Base-by-base conservation (phyloP, 2,888 invertebrate species). In the Phrixothrix hirtus region DNA sequence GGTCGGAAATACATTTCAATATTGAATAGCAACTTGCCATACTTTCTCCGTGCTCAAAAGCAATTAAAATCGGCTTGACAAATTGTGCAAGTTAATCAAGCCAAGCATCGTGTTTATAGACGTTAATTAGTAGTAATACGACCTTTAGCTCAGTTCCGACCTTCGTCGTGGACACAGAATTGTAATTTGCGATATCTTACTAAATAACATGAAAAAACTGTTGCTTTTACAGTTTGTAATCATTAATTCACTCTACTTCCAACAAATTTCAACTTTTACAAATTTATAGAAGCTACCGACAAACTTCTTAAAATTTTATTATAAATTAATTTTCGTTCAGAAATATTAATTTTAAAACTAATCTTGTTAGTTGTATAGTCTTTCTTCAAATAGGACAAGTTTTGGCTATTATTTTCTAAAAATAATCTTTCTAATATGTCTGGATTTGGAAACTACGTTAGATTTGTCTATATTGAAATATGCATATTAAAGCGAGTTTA, bases 81-180 rank as follows among this genome's bases (percentile, higher is more conserved):
- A 50, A 55, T 50, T 55, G 50, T 50, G 50, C 55, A 46, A 55
- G 55, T 55, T 50, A 50, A 55, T 50, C 49, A 50, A 50, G 41
- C 16, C 39, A 41, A 49, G 54, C 49, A 54, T 54, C 54, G 50
- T 55, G 55, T 55, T 55, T 55, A 45, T 55, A 50, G 46, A 55
- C 50, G 42, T 50, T 50, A 55, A 50, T 55, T 49, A 50, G 55
- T 45, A 37, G 55, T 55, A 50, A 50, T 31, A 39, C 46, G 55
- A 55, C 55, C 55, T 49, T 55, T 54, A 54, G 39, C 54, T 54
- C 43, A 30, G 54, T 45, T 38, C 45, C 49, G 55, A 50, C 55
- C 55, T 55, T 55, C 54, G 42, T 30, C 45, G 46, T 48, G 55
- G 50, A 49, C 45, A 45, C 30, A 45, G 41, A 41, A 49, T 44